Evolutionary conservation across 2,888 invertebrate species (phyloP).

Genomic region (Capitulum mitella): DNA sequence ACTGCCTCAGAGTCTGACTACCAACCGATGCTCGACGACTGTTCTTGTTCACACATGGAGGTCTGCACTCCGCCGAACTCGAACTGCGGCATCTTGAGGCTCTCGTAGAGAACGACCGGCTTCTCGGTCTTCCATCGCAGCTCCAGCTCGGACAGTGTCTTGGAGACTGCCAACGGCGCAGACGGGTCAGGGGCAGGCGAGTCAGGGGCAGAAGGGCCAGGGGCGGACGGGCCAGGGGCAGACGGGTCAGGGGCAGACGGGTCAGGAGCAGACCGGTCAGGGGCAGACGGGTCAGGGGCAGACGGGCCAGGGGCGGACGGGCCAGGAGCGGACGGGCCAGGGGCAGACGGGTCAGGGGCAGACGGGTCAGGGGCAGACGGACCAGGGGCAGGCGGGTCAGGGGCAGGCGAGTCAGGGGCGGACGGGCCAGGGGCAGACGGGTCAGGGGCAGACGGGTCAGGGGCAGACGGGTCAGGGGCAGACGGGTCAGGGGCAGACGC

Average conservation of each 20-base stretch:
- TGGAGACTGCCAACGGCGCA: slow-evolving; percentile 45
- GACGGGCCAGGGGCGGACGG: no score
- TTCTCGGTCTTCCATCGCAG: slow-evolving; percentile 45
- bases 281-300: no score
- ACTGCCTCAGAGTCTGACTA: no score
- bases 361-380: no score
- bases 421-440: no score
- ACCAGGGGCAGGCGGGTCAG: no score
- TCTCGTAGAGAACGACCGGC: slow-evolving; percentile 46
- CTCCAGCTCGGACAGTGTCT: slow-evolving; percentile 47
- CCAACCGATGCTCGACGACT: slow-evolving; percentile 47
- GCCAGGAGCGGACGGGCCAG: not conserved
- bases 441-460: not conserved
- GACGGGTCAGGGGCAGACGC: no score
- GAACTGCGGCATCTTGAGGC: slow-evolving; percentile 47
- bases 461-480: no score
- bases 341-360: no score
- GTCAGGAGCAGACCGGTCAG: no score
- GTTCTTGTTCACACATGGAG: slow-evolving; percentile 46
- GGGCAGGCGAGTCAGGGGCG: no score
- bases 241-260: not conserved
- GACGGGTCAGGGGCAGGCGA: slow-evolving; percentile 28
- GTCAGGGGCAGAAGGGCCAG: slow-evolving; percentile 35
- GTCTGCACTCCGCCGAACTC: slow-evolving; percentile 45
- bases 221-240: not conserved